Evolutionary conservation across 2,113 vertebrate genomes (phyloP).

Genomic region (Maccullochella peelii): DNA sequence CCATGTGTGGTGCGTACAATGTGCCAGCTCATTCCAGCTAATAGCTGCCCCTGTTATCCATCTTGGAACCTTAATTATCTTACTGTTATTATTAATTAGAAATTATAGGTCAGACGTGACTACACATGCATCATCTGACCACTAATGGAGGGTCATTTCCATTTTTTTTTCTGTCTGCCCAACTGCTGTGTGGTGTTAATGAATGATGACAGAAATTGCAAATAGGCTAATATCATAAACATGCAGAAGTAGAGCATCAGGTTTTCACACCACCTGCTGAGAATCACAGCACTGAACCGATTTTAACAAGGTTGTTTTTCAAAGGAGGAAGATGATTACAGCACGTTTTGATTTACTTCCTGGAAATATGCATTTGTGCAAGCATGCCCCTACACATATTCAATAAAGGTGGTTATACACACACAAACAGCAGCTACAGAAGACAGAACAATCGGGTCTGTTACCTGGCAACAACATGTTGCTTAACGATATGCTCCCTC

Average conservation of each 20-base stretch:
- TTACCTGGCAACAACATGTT: conserved; percentile 35
- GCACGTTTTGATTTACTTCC: not conserved
- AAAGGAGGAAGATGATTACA: not conserved
- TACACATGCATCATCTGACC: conserved; percentile 51
- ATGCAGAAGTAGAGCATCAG: conserved; percentile 2
- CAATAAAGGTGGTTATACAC: not conserved
- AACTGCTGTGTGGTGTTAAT: not conserved
- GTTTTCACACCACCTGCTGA: conserved; percentile 1
- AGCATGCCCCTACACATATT: not conserved
- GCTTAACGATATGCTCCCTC: conserved; percentile 3
- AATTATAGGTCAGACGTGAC: conserved; percentile 71
- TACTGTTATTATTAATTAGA: conserved; percentile 53
- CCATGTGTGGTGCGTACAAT: conserved; percentile 1
- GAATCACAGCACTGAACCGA: conserved; percentile 1
- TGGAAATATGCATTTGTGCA: conserved; percentile 8
- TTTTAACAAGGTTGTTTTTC: not conserved
- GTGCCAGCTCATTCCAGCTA: conserved; percentile 35
- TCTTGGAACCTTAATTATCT: conserved; percentile 55
- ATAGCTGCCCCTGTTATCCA: conserved; percentile 22
- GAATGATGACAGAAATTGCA: not conserved
- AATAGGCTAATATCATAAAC: not conserved
- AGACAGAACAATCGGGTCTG: not conserved
- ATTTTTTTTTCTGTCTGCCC: not conserved
- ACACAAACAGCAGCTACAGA: not conserved
- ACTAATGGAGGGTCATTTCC: conserved; percentile 11